Evolutionary conservation across 2,113 vertebrate genomes (phyloP).

Genomic region (Gymnogyps californianus): DNA sequence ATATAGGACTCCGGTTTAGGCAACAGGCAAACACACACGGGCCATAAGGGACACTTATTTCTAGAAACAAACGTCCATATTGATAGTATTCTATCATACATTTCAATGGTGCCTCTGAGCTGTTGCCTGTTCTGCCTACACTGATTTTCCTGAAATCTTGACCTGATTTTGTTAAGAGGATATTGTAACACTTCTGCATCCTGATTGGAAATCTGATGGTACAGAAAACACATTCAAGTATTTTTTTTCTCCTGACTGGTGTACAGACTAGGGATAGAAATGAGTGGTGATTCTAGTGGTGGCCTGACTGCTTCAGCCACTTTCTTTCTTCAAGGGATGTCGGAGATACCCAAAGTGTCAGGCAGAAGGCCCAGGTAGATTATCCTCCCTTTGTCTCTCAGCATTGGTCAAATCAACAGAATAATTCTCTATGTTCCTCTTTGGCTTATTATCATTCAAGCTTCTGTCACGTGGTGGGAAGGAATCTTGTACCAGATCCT

Average conservation of each 20-base stretch:
- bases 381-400: not conserved
- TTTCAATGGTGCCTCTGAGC: not conserved
- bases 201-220: not conserved
- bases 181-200: not conserved
- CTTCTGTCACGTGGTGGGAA: not conserved
- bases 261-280: not conserved
- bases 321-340: not conserved
- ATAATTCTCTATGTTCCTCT: not conserved
- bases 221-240: not conserved
- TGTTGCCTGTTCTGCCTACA: not conserved
- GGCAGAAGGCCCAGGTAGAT: not conserved
- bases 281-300: not conserved
- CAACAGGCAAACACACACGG: not conserved
- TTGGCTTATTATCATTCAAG: not conserved
- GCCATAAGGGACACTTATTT: not conserved
- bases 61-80: not conserved
- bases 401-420: not conserved
- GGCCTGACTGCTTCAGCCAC: not conserved
- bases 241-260: not conserved
- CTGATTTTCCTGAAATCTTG: not conserved
- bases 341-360: not conserved
- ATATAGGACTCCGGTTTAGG: not conserved
- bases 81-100: not conserved
- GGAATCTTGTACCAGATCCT: not conserved
- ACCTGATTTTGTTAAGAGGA: not conserved